phyloP scores from a whole-genome alignment of 1,140 invertebrate genomes.

The Pygmarrhopalites habei region DNA sequence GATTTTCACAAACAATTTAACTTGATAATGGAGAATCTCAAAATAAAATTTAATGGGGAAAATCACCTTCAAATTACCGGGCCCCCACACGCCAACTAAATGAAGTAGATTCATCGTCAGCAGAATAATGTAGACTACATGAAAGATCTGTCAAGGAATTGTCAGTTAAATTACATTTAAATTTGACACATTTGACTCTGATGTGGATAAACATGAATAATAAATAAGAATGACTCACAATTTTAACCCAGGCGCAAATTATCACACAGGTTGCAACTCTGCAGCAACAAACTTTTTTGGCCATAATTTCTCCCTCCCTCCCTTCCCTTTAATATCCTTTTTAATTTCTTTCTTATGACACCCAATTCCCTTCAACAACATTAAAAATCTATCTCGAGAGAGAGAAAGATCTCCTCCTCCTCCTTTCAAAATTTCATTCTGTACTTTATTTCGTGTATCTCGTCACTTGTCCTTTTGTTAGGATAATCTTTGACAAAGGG shows the following conservation, averaged over 20 bases:
- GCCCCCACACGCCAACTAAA: neutral
- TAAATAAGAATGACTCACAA: too few species aligned
- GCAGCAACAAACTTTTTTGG: slow-evolving; percentile 10
- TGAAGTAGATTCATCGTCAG: neutral
- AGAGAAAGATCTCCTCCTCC: neutral
- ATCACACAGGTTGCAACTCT: slow-evolving; percentile 1
- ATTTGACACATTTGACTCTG: too few species aligned
- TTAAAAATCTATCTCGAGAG: neutral
- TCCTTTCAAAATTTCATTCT: neutral
- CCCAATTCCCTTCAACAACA: neutral
- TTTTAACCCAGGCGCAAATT: slow-evolving; percentile 2
- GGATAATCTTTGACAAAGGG: neutral
- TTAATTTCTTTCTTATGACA: too few species aligned
- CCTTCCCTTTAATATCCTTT: too few species aligned
- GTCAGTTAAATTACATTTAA: too few species aligned
- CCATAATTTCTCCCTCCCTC: neutral
- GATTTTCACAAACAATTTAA: too few species aligned
- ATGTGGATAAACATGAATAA: too few species aligned
- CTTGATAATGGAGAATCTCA: too few species aligned
- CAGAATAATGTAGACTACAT: slow-evolving; percentile 10
- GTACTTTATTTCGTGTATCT: neutral
- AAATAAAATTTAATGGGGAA: too few species aligned
- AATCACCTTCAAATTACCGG: too few species aligned
- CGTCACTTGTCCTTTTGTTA: neutral
- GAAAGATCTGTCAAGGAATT: slow-evolving; percentile 8